Evolutionary conservation across 2,113 vertebrate genomes (phyloP), one percentile per base, ranked within the genome.

Genomic region (Oncorhynchus keta): DNA sequence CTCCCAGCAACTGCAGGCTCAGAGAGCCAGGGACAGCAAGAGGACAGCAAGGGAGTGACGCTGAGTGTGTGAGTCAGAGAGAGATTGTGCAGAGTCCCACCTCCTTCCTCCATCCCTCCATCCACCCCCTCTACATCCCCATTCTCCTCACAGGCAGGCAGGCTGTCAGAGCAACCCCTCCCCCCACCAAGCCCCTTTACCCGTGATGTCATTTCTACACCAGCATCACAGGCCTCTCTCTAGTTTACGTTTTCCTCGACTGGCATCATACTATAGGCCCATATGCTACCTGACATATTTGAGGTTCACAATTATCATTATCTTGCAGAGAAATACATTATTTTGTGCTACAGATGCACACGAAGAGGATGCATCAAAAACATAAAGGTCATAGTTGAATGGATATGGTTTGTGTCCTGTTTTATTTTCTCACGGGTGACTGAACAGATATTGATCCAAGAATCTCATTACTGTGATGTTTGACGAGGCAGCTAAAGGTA

Each of bases 121-220:
- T 79, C 79, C 77, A 72, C 78, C 86, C 72, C 68, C 76, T 75
- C 79, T 86, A 85, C 85, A 88, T 76, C 82, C 9, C 39, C 39
- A 45, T 11, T 45, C 9, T 79, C 83, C 69, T 72, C 71, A 45
- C 12, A 11, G 81, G 79, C 81, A 81, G 82, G 86, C 86, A 86
- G 76, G 30, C 68, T 35, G 32, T n/a, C 39, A 62, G 62, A 66
- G 59, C 30, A 35, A 67, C 79, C 84, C 87, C 77, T 72, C 78
- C 84, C 87, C 81, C 73, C 72, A 32, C 62, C 32, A 24, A 82
- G 76, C 77, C 78, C 80, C 75, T 62, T 73, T 69, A 76, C 68
- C 86, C 76, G 26, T 85, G 81, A 88, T 82, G 84, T 76, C 35
- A 78, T 84, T 76, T 89, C 76, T 81, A 78, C 68, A 74, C 45